Conservation (phyloP, 2,113 vertebrate species). For the Gasterosteus nipponicus region DNA sequence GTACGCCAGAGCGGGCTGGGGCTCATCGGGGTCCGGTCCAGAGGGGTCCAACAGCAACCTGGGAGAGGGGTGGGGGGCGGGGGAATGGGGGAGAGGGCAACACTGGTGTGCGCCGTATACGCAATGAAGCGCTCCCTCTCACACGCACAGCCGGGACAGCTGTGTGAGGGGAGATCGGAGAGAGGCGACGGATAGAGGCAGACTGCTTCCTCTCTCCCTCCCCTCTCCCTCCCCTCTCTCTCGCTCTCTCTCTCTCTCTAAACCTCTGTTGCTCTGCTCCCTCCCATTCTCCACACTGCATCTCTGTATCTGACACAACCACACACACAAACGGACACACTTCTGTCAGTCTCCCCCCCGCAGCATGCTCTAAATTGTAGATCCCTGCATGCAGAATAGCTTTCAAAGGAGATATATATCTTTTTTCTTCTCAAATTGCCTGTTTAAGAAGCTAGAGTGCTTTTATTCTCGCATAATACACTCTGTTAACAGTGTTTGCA, state of each 20-base stretch:
- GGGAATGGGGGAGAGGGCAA: neutral
- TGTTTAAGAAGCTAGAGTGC: neutral
- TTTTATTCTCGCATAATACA: neutral
- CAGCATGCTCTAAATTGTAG: conserved; percentile 1
- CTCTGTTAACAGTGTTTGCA: neutral
- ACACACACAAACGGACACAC: conserved; percentile 20
- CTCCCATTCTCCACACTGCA: conserved; percentile 42
- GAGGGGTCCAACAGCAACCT: conserved; percentile 35
- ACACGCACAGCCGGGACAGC: conserved; percentile 50
- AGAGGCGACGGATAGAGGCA: conserved; percentile 48
- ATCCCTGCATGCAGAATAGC: neutral
- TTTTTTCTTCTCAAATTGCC: neutral
- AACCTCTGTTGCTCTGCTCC: conserved; percentile 43
- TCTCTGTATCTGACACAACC: neutral
- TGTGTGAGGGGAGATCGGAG: conserved; percentile 56
- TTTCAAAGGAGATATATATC: conserved; percentile 3
- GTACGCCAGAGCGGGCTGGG: conserved; percentile 59
- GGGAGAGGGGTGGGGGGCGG: neutral
- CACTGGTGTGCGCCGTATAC: conserved; percentile 26
- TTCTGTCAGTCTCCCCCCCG: conserved; percentile 8
- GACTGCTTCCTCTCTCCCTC: conserved; percentile 45
- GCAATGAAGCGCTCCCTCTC: conserved; percentile 33
- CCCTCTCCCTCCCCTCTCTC: conserved; percentile 23
- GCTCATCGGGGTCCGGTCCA: conserved; percentile 62
- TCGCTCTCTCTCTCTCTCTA: conserved; percentile 42